Conservation (phyloP, 2,113 vertebrate genomes). For the Anser brachyrhynchus region DNA sequence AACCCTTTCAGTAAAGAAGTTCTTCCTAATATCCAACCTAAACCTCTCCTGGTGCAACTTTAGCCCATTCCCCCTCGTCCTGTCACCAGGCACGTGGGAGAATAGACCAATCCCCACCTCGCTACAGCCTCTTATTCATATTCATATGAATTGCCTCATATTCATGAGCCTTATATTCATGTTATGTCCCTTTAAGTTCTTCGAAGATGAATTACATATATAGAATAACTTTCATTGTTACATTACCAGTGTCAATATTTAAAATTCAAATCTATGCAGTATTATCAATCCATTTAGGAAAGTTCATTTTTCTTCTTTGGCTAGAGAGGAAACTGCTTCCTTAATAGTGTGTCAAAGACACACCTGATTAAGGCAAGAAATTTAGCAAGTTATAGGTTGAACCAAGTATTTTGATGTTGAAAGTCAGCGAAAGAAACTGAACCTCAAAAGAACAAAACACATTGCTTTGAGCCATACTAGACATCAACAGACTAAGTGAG, state of each 20-base stretch:
- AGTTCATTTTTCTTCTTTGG: not conserved
- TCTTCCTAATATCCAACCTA: too few species aligned
- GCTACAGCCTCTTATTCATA: too few species aligned
- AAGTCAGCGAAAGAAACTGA: constrained; percentile 16
- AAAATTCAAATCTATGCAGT: constrained; percentile 4
- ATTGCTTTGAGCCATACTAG: not conserved
- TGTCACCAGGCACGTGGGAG: too few species aligned
- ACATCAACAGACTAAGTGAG: not conserved
- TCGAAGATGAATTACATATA: not conserved
- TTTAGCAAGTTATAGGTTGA: not conserved
- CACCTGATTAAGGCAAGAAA: not conserved
- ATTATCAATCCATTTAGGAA: not conserved
- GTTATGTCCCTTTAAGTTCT: constrained; percentile 20
- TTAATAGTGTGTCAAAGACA: not conserved
- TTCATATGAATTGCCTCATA: too few species aligned
- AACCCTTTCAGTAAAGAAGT: too few species aligned
- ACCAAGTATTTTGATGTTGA: constrained; percentile 22
- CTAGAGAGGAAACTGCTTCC: not conserved
- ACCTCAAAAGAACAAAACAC: constrained; percentile 13
- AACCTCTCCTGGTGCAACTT: too few species aligned
- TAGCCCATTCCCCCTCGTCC: too few species aligned
- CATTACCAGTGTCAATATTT: not conserved
- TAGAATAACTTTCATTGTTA: not conserved
- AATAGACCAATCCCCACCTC: too few species aligned
- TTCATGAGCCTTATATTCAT: too few species aligned